Evolutionary conservation across 1,140 invertebrate genomes (phyloP).

Genomic region (Brachionus koreanus): DNA sequence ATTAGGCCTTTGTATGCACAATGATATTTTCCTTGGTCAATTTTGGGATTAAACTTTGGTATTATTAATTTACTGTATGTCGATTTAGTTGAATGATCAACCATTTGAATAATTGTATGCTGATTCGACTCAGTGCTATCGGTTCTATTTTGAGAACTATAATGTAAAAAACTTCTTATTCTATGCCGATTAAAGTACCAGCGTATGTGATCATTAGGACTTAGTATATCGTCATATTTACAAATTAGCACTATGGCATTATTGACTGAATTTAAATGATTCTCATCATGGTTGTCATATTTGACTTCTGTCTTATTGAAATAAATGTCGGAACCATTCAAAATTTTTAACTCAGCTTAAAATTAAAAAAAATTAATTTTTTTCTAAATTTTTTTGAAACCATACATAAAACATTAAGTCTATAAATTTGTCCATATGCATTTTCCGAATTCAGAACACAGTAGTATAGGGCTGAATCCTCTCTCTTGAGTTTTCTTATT

Average conservation of each 20-base stretch:
- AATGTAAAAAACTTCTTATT: neutral
- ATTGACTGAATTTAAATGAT: neutral
- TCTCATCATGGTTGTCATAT: neutral
- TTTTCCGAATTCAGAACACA: constrained; percentile 44
- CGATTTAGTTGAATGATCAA: constrained; percentile 1
- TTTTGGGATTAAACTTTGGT: neutral
- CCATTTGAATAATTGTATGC: neutral
- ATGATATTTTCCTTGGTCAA: constrained; percentile 7
- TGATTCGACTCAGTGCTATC: neutral
- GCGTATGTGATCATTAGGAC: neutral
- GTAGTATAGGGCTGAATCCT: constrained; percentile 35
- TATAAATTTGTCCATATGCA: constrained; percentile 38
- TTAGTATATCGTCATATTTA: constrained; percentile 2
- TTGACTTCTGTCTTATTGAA: neutral
- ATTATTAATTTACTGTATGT: constrained; percentile 25
- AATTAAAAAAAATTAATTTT: neutral
- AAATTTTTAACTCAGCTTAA: constrained; percentile 25
- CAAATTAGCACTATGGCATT: neutral
- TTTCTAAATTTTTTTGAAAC: neutral
- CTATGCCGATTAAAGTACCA: constrained; percentile 16
- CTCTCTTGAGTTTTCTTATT: neutral
- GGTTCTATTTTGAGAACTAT: neutral
- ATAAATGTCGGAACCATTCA: neutral
- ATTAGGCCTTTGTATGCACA: constrained; percentile 16
- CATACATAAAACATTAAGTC: constrained; percentile 26